phyloP scores from a whole-genome alignment of 2,888 invertebrate species.

The Watsonalla binaria region DNA sequence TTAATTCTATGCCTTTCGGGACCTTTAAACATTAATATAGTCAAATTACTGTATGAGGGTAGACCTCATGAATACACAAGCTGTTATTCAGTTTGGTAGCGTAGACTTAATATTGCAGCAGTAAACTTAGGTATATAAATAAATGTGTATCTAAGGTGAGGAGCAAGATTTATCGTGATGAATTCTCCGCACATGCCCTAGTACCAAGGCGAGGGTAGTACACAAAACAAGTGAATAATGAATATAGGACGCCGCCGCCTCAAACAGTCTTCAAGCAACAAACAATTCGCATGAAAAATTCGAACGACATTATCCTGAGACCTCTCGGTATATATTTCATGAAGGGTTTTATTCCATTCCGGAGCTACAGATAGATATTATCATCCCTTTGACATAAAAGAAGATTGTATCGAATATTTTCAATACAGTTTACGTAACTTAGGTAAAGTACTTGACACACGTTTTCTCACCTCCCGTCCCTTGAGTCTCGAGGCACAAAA shows the following conservation, averaged over 20 bases:
- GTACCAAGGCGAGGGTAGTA: neutral
- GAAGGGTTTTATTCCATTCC: neutral
- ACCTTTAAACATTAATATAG: too few relatives aligned
- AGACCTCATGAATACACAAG: too few relatives aligned
- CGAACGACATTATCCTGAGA: neutral
- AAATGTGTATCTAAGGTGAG: neutral
- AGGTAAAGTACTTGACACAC: constrained; percentile 20
- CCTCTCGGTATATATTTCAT: neutral
- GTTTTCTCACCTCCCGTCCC: constrained; percentile 20
- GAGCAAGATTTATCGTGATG: neutral
- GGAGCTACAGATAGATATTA: constrained; percentile 3
- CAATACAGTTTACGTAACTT: constrained; percentile 15
- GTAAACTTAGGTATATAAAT: too few relatives aligned
- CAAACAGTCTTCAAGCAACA: neutral
- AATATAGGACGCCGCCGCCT: neutral
- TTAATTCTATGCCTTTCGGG: too few relatives aligned
- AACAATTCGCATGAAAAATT: neutral
- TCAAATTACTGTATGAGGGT: too few relatives aligned
- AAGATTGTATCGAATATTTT: constrained; percentile 21
- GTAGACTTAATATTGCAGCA: too few relatives aligned
- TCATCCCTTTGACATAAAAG: constrained; percentile 24
- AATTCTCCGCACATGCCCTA: neutral
- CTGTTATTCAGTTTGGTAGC: too few relatives aligned
- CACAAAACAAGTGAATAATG: neutral
- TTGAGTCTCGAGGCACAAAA: constrained; percentile 14